A percentile compares a stretch with the other conserved stretches of the same genome.
phyloP scores from a whole-genome alignment of 2,888 invertebrate genomes.

The Syritta pipiens region DNA sequence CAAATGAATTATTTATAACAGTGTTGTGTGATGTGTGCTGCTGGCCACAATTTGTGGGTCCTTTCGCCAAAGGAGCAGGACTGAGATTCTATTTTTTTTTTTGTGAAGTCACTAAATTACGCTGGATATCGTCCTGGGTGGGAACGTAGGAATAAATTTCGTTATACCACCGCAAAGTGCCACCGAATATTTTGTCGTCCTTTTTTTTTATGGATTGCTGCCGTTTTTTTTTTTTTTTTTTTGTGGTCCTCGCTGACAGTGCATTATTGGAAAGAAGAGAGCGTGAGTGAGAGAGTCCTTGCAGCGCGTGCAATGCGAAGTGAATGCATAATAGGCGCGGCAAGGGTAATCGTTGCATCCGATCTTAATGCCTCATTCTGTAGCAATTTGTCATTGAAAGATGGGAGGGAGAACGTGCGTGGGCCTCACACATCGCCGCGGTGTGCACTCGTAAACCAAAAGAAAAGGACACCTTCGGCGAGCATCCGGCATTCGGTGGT shows the following conservation, averaged over 20 bases:
- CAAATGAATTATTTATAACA: constrained; percentile 68
- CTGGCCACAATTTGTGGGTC: constrained; percentile 26
- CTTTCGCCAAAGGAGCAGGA: not conserved
- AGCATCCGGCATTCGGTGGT: constrained; percentile 64
- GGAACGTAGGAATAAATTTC: constrained; percentile 70
- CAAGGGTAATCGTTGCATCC: constrained; percentile 65
- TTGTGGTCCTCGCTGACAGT: constrained; percentile 47
- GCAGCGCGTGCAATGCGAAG: constrained; percentile 62
- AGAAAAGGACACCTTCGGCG: constrained; percentile 54
- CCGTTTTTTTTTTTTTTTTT: constrained; percentile 10
- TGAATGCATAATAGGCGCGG: constrained; percentile 60
- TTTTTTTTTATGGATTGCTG: constrained; percentile 58
- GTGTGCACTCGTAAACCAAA: constrained; percentile 63
- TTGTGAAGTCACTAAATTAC: constrained; percentile 71
- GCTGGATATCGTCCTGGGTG: constrained; percentile 71
- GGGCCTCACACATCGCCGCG: constrained; percentile 56
- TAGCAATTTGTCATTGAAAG: constrained; percentile 63
- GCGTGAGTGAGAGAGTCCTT: constrained; percentile 13
- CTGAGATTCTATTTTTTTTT: constrained; percentile 59
- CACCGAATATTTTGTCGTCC: constrained; percentile 56
- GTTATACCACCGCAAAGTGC: constrained; percentile 48
- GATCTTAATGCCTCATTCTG: constrained; percentile 68
- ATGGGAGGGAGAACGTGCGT: constrained; percentile 45
- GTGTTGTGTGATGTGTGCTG: constrained; percentile 50
- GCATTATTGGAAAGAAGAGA: constrained; percentile 44